Conservation (phyloP, 1,140 invertebrate genomes). For the Aphis craccivora region DNA sequence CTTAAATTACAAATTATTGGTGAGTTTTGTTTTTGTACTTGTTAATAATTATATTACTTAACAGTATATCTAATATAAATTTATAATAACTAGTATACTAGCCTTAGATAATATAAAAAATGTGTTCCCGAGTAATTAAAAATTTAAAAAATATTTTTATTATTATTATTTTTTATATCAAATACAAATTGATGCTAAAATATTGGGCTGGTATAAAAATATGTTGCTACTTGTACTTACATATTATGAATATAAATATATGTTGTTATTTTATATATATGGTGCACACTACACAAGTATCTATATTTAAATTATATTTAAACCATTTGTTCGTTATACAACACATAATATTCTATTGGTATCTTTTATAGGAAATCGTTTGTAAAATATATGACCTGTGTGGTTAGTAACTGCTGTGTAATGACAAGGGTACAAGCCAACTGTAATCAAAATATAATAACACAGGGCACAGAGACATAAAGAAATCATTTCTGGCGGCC, state of each 20-base stretch:
- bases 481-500: slow-evolving; percentile 52
- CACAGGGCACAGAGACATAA: slow-evolving; percentile 51
- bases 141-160: not conserved
- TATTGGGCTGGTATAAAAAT: too few species aligned
- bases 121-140: not conserved
- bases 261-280: not conserved
- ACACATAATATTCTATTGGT: not conserved
- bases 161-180: not conserved
- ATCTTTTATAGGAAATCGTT: slow-evolving; percentile 41
- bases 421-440: slow-evolving; percentile 49
- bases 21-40: not conserved
- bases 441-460: slow-evolving; percentile 57
- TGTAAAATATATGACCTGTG: slow-evolving; percentile 38
- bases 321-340: slow-evolving; percentile 3
- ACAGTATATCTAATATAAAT: not conserved
- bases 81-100: not conserved
- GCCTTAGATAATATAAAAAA: not conserved
- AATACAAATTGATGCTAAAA: not conserved
- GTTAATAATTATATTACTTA: not conserved
- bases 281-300: not conserved
- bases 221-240: not conserved
- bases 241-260: not conserved
- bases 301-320: slow-evolving; percentile 14
- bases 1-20: not conserved
- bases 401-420: slow-evolving; percentile 55